Base-by-base conservation (phyloP, 2,113 vertebrate genomes). In the Cygnus atratus region DNA sequence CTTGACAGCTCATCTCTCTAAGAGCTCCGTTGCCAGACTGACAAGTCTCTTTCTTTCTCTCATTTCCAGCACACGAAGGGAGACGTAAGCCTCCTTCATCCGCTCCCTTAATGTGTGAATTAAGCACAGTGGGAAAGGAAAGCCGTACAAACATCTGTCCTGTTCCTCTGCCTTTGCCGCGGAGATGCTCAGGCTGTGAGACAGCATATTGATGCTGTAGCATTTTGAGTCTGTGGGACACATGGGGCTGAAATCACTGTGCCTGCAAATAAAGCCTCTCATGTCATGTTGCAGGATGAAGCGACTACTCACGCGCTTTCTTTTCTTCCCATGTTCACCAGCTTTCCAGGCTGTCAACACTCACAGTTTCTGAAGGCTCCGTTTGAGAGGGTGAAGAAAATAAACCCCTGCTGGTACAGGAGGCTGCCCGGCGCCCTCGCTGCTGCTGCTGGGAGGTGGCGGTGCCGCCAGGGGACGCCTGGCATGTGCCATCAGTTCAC, bases 391-490 rank as follows among this genome's bases (percentile, higher is more conserved):
- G 44, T 0, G 9, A 71, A 79, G 43, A 14, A 17, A 14, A 25
- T 13, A 18, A 13, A 21, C 22, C 31, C 21, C 14, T 35, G 26
- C 10, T 46, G 0, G 2, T 5, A 24, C 39, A 74, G 33, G 43
- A 12, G 31, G 22, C 25, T 77, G 86, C 16, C 67, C 4, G 1
- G 20, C 2, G 1, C 66, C 50, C 9, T 15, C 2, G 54, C 43
- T 10, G 39, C 13, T 37, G 68, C 39, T 39, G 46, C 46, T 48
- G n/a, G 54, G 25, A 29, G 3, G 15, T 12, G 50, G 28, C 28
- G 33, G 7, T 0, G 18, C 6, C 37, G 9, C 37, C 58, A 3
- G n/a, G 29, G 25, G 25, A n/a, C 3, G 0, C 26, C 81, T 9
- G 43, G 10, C 20, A 13, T 5, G 25, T 19, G 66, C 9, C 6